Percentiles rank a stretch among this genome's conserved stretches.
Conservation (phyloP, 2,113 vertebrate species). For the Donacobius atricapilla region DNA sequence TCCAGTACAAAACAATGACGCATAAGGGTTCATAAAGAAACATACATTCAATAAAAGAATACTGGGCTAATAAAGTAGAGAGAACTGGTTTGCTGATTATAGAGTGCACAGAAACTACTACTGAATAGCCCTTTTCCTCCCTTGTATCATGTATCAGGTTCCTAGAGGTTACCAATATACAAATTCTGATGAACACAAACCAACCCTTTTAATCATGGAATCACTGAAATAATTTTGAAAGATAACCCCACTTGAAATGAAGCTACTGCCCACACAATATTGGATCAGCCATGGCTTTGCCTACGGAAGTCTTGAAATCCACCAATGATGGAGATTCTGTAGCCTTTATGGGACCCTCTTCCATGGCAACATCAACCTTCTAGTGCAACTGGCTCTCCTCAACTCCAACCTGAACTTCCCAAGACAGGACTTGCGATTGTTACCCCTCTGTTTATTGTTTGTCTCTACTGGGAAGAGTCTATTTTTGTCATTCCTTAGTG, state of each 20-base stretch:
- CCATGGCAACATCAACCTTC: not conserved
- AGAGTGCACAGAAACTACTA: not conserved
- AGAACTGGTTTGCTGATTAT: not conserved
- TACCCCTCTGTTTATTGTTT: not conserved
- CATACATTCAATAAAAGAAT: not conserved
- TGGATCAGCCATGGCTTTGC: not conserved
- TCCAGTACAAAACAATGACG: not conserved
- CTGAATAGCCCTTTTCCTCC: not conserved
- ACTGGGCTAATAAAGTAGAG: not conserved
- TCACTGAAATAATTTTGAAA: not conserved
- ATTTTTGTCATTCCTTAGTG: not conserved
- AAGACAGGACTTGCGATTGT: not conserved
- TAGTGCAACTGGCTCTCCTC: not conserved
- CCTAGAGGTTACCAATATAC: not conserved
- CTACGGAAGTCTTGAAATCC: not conserved
- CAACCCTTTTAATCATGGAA: not conserved
- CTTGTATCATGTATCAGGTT: not conserved
- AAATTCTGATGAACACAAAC: not conserved
- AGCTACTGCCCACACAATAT: accelerated
- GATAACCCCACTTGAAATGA: not conserved
- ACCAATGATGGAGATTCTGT: accelerated
- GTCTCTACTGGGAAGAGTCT: not conserved
- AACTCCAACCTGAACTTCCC: not conserved
- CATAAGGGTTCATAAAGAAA: not conserved
- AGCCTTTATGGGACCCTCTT: not conserved